Evolutionary conservation across 2,113 vertebrate species (phyloP).

Genomic region (Turdus rufiventris): DNA sequence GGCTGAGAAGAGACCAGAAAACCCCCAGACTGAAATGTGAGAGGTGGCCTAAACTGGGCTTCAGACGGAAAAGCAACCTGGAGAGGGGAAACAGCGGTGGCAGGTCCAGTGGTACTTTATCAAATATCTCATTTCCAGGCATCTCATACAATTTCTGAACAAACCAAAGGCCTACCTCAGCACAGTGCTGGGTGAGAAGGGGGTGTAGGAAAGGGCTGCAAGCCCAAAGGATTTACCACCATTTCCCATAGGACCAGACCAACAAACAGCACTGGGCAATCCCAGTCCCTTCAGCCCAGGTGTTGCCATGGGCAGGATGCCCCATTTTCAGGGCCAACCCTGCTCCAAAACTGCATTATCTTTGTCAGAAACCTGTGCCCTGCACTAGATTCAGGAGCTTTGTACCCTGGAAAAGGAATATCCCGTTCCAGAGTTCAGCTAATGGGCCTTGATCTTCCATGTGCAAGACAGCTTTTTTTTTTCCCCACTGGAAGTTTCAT

Average conservation of each 20-base stretch:
- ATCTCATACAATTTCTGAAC: not conserved
- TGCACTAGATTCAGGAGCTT: not conserved
- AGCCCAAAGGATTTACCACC: not conserved
- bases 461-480: not conserved
- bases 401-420: not conserved
- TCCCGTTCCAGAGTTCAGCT: not conserved
- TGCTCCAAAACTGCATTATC: not conserved
- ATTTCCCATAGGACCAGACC: not conserved
- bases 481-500: not conserved
- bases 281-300: not conserved
- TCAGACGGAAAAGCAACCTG: not conserved
- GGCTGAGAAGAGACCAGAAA: not conserved
- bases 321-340: not conserved
- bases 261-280: accelerated
- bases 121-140: not conserved
- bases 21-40: not conserved
- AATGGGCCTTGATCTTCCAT: not conserved
- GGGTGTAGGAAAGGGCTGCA: not conserved
- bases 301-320: not conserved
- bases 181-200: not conserved
- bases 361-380: not conserved
- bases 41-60: not conserved
- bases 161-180: not conserved
- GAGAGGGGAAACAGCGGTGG: not conserved
- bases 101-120: accelerated